Conservation (phyloP, 2,888 invertebrate species). For the Argynnis bischoffii region DNA sequence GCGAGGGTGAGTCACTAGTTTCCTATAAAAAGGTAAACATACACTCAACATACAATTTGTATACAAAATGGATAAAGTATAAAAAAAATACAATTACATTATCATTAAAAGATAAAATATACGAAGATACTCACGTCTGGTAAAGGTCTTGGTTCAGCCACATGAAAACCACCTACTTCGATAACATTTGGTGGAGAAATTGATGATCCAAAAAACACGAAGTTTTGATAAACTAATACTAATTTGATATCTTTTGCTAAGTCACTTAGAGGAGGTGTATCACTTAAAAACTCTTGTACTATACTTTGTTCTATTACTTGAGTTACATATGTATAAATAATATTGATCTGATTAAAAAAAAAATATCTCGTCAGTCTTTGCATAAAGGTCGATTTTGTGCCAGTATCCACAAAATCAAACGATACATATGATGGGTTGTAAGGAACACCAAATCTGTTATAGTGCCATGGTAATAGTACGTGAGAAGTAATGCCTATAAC, state of each 20-base stretch:
- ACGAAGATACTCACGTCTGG: constrained; percentile 31
- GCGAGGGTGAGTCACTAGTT: too few relatives aligned
- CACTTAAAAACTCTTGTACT: constrained; percentile 56
- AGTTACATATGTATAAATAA: constrained; percentile 56
- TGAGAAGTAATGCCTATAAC: constrained; percentile 82
- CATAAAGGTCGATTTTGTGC: constrained; percentile 59
- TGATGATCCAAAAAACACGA: constrained; percentile 80
- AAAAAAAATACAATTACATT: not conserved
- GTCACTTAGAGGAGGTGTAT: constrained; percentile 77
- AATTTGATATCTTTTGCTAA: constrained; percentile 80
- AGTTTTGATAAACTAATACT: constrained; percentile 83
- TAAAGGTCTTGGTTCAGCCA: constrained; percentile 50
- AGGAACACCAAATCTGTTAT: constrained; percentile 79
- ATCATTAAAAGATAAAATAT: not conserved
- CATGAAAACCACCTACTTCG: constrained; percentile 84
- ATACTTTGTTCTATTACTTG: constrained; percentile 52
- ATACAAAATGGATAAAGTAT: not conserved
- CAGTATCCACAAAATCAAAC: constrained; percentile 71
- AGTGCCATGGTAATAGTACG: constrained; percentile 83
- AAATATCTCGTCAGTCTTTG: constrained; percentile 61
- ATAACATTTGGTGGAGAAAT: constrained; percentile 81
- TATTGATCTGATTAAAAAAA: constrained; percentile 48
- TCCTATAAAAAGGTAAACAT: not conserved
- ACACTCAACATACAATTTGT: not conserved
- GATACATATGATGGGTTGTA: constrained; percentile 83